These are phyloP conservation scores for Camponotus fellah DNA, from an alignment of 2,888 invertebrate species.

Conservation along the genomic window DNA sequence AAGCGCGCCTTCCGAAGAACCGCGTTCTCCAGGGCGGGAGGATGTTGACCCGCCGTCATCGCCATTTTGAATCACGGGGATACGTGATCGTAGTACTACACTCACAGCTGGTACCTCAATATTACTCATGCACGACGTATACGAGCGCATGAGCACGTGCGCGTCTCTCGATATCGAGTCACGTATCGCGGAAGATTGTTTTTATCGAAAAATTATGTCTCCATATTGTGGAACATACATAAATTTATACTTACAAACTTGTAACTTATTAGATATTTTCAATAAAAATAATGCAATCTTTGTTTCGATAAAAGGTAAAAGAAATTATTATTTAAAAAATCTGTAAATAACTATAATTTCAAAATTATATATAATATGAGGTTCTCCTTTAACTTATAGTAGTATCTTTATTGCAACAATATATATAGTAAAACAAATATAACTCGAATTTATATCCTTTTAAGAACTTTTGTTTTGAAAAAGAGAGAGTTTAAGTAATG, in stretches of 20 bases:
- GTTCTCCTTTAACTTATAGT: neutral
- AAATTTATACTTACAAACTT: neutral
- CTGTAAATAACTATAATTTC: neutral
- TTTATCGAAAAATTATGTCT: slow-evolving; percentile 26
- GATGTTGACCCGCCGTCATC: slow-evolving; percentile 85
- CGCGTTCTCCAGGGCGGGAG: slow-evolving; percentile 84
- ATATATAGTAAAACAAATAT: neutral
- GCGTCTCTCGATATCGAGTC: slow-evolving; percentile 55
- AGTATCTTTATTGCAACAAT: neutral
- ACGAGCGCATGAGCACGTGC: slow-evolving; percentile 49
- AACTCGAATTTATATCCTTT: slow-evolving; percentile 1
- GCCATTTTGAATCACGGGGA: slow-evolving; percentile 81
- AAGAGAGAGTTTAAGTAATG: slow-evolving; percentile 50
- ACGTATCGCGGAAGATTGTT: slow-evolving; percentile 29
- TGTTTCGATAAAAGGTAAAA: neutral
- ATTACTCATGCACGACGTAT: slow-evolving; percentile 59
- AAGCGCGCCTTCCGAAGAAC: slow-evolving; percentile 77
- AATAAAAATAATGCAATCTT: neutral
- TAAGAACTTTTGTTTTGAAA: neutral
- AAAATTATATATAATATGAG: neutral
- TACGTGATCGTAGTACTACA: slow-evolving; percentile 83
- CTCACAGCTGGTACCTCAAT: slow-evolving; percentile 77
- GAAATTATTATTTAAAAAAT: neutral
- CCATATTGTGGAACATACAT: neutral
- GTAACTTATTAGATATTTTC: slow-evolving; percentile 10